These are phyloP conservation scores for Eurytoma adleriae DNA, from an alignment of 2,888 invertebrate species.

Conservation along the genomic window DNA sequence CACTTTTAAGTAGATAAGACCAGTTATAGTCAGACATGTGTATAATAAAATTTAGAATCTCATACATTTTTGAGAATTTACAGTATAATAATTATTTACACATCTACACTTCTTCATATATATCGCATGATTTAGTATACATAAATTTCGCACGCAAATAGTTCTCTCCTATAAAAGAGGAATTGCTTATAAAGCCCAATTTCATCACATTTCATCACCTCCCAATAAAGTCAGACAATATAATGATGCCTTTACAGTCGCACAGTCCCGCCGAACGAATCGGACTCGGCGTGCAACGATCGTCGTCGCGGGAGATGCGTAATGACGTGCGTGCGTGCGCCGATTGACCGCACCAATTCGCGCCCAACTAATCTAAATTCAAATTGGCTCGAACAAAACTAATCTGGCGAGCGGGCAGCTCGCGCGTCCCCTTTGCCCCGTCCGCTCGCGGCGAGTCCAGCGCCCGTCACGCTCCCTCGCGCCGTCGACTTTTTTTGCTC, in stretches of 20 bases:
- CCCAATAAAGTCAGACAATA: not conserved
- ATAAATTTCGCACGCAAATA: too few species aligned
- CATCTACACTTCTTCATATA: too few species aligned
- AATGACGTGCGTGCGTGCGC: slow-evolving; percentile 47
- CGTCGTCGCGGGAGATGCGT: slow-evolving; percentile 19
- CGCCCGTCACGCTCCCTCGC: not conserved
- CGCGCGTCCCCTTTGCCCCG: not conserved
- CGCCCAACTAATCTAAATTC: slow-evolving; percentile 75
- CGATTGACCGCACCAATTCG: slow-evolving; percentile 70
- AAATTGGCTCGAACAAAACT: slow-evolving; percentile 75
- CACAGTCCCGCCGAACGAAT: slow-evolving; percentile 7
- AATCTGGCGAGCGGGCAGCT: slow-evolving; percentile 65
- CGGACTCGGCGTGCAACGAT: slow-evolving; percentile 8
- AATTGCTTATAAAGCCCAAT: too few species aligned
- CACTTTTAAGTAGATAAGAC: too few species aligned
- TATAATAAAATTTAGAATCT: too few species aligned
- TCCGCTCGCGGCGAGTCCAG: slow-evolving; percentile 10
- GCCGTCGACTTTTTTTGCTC: not conserved
- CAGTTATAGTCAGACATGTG: too few species aligned
- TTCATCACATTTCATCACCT: too few species aligned
- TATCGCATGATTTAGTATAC: too few species aligned
- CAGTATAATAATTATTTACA: too few species aligned
- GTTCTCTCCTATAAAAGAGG: too few species aligned
- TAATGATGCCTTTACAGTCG: too few species aligned
- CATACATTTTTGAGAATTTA: too few species aligned